Base-by-base conservation (phyloP, 2,797 vertebrate genomes). In the Coracias cyanogaster region DNA sequence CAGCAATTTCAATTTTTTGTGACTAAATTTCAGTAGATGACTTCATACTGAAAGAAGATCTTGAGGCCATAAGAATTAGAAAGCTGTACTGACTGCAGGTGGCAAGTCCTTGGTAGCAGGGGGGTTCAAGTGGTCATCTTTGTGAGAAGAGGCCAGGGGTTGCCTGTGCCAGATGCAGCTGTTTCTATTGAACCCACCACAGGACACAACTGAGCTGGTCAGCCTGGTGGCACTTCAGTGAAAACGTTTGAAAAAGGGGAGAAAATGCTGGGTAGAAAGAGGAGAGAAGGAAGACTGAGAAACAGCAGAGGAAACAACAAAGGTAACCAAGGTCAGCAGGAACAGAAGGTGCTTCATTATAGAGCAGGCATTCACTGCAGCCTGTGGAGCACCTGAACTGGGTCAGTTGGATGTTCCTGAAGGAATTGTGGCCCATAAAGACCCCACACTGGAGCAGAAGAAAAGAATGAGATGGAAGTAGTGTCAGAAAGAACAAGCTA, bases 81-180 rank as follows among this genome's bases (percentile, higher is more conserved):
- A 60, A 31, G 48, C 35, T 64, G 18, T 58, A 12, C 7, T 33
- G 33, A 78, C 15, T 37, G 31, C 46, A 41, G 25, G 13, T 78
- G 37, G 14, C 29, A 76, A 18, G 37, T 60, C 18, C 83, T 81
- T 51, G 15, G 25, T 43, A 29, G 39, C 18, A 26, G 26, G 7
- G 37, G 45, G 17, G 12, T n/a, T 57, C 45, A 19, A 55, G 57
- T n/a, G 35, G 24, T 83, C 52, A 18, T 62, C 9, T 69, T 58
- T 82, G 22, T 39, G n/a, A 71, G 62, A 64, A 45, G 45, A 31
- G 35, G 20, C 9, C 10, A 10, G 31, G 31, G 2, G 1, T 43
- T 80, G 51, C 31, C 60, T 1, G 0, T 83, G 57, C 22, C 26
- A 28, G 25, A 7, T 4, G 0, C 15, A 19, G 8, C 46, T 86